These are phyloP conservation scores for Sciurus vulgaris DNA, from an alignment of 2,797 vertebrate species.

Conservation along the genomic window DNA sequence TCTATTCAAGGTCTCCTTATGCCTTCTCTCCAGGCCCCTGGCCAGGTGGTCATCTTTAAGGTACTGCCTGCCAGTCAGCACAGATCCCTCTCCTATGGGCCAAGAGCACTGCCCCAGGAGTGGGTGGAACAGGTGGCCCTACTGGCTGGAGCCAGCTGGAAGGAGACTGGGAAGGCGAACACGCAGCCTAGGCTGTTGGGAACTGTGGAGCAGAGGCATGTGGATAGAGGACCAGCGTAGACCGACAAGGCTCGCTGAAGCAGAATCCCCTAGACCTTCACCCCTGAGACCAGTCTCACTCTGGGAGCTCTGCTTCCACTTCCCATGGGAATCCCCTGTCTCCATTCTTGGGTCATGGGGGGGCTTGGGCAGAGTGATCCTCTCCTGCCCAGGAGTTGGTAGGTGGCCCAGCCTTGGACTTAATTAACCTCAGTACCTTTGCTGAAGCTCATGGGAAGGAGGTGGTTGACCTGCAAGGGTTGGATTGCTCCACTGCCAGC, in stretches of 20 bases:
- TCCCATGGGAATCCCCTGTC: background rate
- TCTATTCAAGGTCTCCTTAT: background rate
- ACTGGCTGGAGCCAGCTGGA: background rate
- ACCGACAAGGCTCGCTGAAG: background rate
- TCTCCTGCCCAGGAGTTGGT: background rate
- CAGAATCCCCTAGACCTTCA: background rate
- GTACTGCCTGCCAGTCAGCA: background rate
- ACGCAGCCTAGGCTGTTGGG: background rate
- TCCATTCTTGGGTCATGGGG: background rate
- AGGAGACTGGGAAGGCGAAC: background rate
- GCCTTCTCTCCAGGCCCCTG: background rate
- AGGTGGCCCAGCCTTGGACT: background rate
- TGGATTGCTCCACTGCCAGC: background rate
- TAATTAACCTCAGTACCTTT: background rate
- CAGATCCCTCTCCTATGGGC: background rate
- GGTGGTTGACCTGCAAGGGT: background rate
- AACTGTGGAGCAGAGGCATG: background rate
- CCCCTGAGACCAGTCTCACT: rapidly evolving
- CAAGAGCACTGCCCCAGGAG: too few relatives aligned
- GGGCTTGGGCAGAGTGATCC: background rate
- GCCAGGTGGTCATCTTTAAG: background rate
- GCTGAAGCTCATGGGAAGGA: background rate
- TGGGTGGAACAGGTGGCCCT: background rate
- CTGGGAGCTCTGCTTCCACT: rapidly evolving
- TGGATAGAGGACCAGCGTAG: background rate